phyloP scores from a whole-genome alignment of 2,113 vertebrate species.

The Pteropus alecto region DNA sequence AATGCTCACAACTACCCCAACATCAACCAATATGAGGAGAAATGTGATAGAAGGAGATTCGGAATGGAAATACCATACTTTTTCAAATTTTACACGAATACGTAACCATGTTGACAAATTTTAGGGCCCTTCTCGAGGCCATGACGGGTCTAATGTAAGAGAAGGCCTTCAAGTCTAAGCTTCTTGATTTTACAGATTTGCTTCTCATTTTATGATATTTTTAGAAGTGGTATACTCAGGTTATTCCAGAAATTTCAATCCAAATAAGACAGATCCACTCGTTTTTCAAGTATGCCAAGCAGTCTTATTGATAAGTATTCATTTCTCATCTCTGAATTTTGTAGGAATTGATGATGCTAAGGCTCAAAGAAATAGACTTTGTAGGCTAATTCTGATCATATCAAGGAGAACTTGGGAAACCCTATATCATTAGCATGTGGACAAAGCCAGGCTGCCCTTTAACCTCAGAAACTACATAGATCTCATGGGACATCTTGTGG shows the following conservation, averaged over 20 bases:
- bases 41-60: neutral
- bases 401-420: neutral
- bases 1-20: neutral
- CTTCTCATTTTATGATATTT: neutral
- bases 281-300: neutral
- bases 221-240: neutral
- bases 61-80: neutral
- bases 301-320: neutral
- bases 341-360: neutral
- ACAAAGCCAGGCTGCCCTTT: neutral
- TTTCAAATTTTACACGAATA: neutral
- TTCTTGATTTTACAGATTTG: neutral
- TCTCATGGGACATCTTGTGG: neutral
- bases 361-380: neutral
- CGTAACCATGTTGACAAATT: neutral
- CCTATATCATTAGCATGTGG: no score
- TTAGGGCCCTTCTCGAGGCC: neutral
- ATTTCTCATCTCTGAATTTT: neutral
- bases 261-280: neutral
- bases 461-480: neutral
- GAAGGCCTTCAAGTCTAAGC: neutral
- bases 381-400: neutral
- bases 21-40: neutral
- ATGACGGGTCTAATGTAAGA: neutral
- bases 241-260: neutral